Percentiles rank a stretch among this genome's conserved stretches.
Conservation (phyloP, 2,113 vertebrate species). For the Hemiprocne comata region DNA sequence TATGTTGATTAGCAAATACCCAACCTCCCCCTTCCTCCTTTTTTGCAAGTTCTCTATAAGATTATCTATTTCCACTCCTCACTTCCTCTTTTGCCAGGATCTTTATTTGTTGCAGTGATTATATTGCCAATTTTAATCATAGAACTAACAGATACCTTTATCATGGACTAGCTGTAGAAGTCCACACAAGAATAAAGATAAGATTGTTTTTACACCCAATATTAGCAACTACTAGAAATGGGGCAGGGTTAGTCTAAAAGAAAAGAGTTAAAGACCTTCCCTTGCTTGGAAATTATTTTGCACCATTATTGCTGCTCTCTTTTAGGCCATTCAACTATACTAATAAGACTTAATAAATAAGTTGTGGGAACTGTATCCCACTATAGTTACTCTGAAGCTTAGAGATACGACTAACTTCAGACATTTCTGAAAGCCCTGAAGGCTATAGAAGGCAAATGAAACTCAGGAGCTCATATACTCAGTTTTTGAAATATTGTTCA, state of each 20-base stretch:
- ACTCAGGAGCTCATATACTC: background rate
- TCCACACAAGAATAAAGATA: background rate
- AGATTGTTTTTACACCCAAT: background rate
- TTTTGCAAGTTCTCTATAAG: background rate
- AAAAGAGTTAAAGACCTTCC: background rate
- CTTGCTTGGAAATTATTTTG: background rate
- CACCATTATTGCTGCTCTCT: background rate
- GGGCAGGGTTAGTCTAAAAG: background rate
- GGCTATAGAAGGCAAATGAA: background rate
- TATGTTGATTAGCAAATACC: background rate
- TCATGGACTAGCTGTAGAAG: background rate
- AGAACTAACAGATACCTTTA: background rate
- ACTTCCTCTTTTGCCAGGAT: background rate
- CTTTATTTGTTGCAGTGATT: background rate
- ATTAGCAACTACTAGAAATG: background rate
- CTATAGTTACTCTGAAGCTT: background rate
- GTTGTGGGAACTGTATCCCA: rapidly evolving
- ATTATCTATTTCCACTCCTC: background rate
- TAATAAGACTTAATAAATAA: background rate
- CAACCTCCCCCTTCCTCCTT: background rate
- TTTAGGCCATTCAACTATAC: background rate
- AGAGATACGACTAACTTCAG: background rate
- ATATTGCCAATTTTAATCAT: background rate
- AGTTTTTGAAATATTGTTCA: background rate
- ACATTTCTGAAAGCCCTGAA: background rate